Percentiles rank a stretch among this genome's conserved stretches.
These are phyloP conservation scores for Dryobotodes eremita DNA, from an alignment of 2,888 invertebrate species.

Conservation along the genomic window DNA sequence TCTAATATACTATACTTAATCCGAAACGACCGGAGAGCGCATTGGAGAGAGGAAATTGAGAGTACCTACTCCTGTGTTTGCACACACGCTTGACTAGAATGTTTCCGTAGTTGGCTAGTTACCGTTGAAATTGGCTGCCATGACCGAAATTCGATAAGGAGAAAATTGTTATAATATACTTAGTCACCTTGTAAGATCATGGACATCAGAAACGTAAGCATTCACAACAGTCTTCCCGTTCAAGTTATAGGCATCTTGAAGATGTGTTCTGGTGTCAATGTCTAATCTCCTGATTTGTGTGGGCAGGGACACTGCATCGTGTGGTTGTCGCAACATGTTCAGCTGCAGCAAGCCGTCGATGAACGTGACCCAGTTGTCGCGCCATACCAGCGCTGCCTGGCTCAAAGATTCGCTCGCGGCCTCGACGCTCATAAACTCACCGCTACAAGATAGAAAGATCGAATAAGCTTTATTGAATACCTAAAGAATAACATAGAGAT, in stretches of 20 bases:
- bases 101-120: neutral
- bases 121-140: neutral
- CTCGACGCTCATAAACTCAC: constrained; percentile 71
- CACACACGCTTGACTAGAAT: neutral
- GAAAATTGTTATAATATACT: neutral
- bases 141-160: neutral
- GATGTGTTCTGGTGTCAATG: constrained; percentile 64
- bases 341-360: constrained; percentile 95
- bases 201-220: constrained; percentile 18
- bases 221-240: constrained; percentile 32
- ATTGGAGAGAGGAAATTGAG: neutral
- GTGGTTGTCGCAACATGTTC: constrained; percentile 90
- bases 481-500: too few relatives aligned
- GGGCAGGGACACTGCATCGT: constrained; percentile 91
- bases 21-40: neutral
- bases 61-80: neutral
- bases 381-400: constrained; percentile 87
- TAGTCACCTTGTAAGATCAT: constrained; percentile 20
- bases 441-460: constrained; percentile 58
- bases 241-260: constrained; percentile 32
- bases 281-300: constrained; percentile 77
- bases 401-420: constrained; percentile 62
- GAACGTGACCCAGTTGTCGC: constrained; percentile 92
- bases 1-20: neutral
- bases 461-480: neutral